Evolutionary conservation across 2,113 vertebrate species (phyloP).

Genomic region (Cynoglossus semilaevis): DNA sequence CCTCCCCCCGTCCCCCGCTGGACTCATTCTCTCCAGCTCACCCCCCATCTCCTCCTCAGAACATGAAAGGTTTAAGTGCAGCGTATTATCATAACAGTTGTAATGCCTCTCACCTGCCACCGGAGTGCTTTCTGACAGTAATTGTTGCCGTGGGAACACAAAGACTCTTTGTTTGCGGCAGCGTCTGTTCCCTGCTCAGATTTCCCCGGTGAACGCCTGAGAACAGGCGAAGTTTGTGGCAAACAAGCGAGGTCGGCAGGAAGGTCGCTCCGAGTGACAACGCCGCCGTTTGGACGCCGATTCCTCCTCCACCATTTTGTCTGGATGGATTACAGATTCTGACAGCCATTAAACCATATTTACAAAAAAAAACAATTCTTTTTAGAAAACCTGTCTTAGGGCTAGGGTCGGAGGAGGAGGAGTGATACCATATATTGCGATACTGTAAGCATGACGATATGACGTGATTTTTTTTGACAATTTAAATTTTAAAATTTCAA

Average conservation of each 20-base stretch:
- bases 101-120: conserved; percentile 14
- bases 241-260: conserved; percentile 23
- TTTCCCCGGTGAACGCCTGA: conserved; percentile 14
- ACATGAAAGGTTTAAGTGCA: conserved; percentile 18
- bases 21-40: neutral
- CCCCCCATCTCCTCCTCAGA: neutral
- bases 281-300: too few relatives aligned
- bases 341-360: too few relatives aligned
- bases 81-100: conserved; percentile 21
- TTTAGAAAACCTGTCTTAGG: too few relatives aligned
- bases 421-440: too few relatives aligned
- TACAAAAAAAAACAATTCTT: too few relatives aligned
- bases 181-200: conserved; percentile 10
- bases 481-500: too few relatives aligned
- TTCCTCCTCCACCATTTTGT: too few relatives aligned
- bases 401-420: too few relatives aligned
- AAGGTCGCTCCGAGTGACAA: too few relatives aligned
- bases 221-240: conserved; percentile 19
- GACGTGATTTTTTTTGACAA: too few relatives aligned
- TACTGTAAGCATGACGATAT: too few relatives aligned
- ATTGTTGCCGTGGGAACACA: conserved; percentile 35
- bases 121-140: conserved; percentile 40
- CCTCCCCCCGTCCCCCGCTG: neutral
- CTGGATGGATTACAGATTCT: too few relatives aligned
- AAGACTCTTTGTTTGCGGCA: conserved; percentile 38